Percentiles rank a stretch among this genome's conserved stretches.
Evolutionary conservation across 2,888 invertebrate genomes (phyloP).

Genomic region (Cheiracanthium punctorium): DNA sequence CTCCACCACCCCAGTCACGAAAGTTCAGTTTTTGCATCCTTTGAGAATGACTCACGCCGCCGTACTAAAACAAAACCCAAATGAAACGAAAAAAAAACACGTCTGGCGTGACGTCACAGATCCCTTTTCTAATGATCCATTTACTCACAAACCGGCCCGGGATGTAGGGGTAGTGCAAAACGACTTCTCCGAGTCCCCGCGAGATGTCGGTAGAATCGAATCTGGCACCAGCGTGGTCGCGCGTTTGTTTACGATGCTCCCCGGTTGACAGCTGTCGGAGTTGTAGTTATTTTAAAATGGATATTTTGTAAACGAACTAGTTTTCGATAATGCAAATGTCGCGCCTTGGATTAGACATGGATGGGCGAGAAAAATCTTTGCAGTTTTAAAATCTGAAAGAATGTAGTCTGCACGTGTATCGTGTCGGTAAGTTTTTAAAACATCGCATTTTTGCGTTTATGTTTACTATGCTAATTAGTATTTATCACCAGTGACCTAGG

Average conservation of each 20-base stretch:
- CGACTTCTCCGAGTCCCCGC: neutral
- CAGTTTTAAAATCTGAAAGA: neutral
- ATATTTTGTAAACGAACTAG: neutral
- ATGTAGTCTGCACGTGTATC: neutral
- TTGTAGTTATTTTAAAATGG: neutral
- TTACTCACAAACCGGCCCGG: neutral
- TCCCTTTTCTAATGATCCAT: neutral
- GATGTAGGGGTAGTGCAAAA: neutral
- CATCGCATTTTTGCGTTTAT: too few species aligned
- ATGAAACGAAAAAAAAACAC: neutral
- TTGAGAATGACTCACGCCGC: neutral
- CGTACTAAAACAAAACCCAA: neutral
- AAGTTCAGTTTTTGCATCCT: neutral
- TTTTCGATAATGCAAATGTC: neutral
- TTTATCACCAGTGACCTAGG: too few species aligned
- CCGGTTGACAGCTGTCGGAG: neutral
- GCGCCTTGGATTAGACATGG: neutral
- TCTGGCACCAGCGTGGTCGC: neutral
- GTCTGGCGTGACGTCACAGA: conserved; percentile 24
- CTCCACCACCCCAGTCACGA: neutral
- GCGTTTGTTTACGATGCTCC: neutral
- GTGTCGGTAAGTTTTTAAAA: neutral
- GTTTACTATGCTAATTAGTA: too few species aligned
- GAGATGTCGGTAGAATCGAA: conserved; percentile 10
- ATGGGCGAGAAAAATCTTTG: neutral